These are phyloP conservation scores for Chunga burmeisteri DNA, from an alignment of 2,113 vertebrate species.

Conservation along the genomic window DNA sequence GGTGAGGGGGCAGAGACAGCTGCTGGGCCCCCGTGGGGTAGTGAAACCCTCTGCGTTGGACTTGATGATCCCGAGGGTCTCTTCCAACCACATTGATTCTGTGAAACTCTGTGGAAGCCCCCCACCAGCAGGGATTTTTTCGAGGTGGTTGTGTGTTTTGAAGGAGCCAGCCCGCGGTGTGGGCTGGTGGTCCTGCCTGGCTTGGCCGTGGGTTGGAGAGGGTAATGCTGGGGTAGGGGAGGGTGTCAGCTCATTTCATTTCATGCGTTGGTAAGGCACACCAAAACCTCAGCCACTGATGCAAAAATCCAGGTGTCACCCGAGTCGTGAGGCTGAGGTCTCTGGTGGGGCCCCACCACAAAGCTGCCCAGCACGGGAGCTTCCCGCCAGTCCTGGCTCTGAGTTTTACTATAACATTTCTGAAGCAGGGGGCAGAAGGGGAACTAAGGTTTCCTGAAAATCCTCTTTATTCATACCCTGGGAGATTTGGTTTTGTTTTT, in stretches of 20 bases:
- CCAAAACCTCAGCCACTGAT: no score
- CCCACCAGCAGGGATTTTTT: not conserved
- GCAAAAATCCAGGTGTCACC: not conserved
- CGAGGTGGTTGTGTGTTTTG: not conserved
- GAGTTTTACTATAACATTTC: not conserved
- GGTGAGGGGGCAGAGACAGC: not conserved
- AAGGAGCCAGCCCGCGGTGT: not conserved
- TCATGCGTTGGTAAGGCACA: no score
- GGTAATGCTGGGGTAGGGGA: accelerated
- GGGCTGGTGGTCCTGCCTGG: not conserved
- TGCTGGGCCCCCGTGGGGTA: accelerated
- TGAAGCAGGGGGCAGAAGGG: not conserved
- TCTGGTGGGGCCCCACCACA: not conserved
- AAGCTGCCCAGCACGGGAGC: not conserved
- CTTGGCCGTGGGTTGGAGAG: not conserved
- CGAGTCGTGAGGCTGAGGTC: accelerated
- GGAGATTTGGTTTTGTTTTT: not conserved
- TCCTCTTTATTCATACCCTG: not conserved
- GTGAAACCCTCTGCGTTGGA: not conserved
- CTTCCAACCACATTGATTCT: no score
- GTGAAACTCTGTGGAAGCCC: not conserved
- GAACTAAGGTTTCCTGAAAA: slow-evolving; percentile 25
- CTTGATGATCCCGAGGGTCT: no score
- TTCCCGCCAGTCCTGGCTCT: not conserved
- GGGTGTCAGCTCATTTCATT: not conserved